Conservation (phyloP, 2,888 invertebrate species). For the Platycheirus rosarum region DNA sequence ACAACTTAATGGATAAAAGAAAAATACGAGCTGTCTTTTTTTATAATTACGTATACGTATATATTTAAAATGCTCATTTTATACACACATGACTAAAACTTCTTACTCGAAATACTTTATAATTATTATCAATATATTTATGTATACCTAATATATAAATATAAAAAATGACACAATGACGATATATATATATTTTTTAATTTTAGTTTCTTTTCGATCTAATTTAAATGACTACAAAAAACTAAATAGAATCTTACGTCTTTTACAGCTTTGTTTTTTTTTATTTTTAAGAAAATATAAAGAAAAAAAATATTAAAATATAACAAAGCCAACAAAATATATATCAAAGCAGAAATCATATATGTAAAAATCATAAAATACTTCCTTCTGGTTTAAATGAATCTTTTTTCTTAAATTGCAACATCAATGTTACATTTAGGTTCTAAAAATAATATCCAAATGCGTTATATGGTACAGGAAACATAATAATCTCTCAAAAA, state of each 20-base stretch:
- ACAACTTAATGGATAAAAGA: too few relatives aligned
- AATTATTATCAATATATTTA: constrained; percentile 55
- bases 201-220: constrained; percentile 38
- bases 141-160: constrained; percentile 63
- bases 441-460: constrained; percentile 51
- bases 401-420: constrained; percentile 11
- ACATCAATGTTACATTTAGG: constrained; percentile 20
- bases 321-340: constrained; percentile 47
- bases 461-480: constrained; percentile 49
- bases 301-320: constrained; percentile 32
- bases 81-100: constrained; percentile 67
- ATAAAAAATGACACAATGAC: constrained; percentile 74
- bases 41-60: constrained; percentile 50
- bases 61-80: constrained; percentile 56
- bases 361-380: constrained; percentile 25
- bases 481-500: constrained; percentile 55
- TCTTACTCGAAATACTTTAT: constrained; percentile 62
- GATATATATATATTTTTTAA: constrained; percentile 24
- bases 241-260: constrained; percentile 67
- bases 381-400: constrained; percentile 18
- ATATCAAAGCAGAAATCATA: constrained; percentile 21
- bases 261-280: constrained; percentile 65
- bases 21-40: too few relatives aligned
- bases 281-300: constrained; percentile 50
- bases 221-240: constrained; percentile 54